Conservation (phyloP, 2,888 invertebrate genomes). For the Mythimna ferrago region DNA sequence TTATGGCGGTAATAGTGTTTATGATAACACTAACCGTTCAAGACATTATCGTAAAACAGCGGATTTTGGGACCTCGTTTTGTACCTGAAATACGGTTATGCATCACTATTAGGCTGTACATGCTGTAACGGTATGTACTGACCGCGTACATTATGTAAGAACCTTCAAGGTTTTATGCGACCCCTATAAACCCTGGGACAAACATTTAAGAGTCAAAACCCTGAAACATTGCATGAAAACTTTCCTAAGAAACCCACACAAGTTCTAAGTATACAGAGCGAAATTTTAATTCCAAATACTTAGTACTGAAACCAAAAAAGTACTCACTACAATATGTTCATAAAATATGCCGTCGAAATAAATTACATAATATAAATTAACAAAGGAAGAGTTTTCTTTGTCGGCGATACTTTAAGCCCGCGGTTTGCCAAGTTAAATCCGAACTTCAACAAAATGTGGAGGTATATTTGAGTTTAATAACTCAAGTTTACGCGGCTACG, state of each 20-base stretch:
- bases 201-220: neutral
- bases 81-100: conserved; percentile 54
- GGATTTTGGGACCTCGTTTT: conserved; percentile 54
- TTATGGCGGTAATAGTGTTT: conserved; percentile 70
- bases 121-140: conserved; percentile 26
- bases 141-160: conserved; percentile 29
- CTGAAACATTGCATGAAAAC: neutral
- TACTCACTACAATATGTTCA: conserved; percentile 16
- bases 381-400: conserved; percentile 51
- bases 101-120: conserved; percentile 36
- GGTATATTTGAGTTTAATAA: conserved; percentile 61
- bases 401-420: conserved; percentile 40
- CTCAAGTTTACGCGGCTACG: conserved; percentile 53
- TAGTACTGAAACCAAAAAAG: conserved; percentile 13
- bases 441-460: conserved; percentile 50
- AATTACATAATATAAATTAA: conserved; percentile 50
- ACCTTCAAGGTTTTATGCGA: conserved; percentile 20
- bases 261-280: conserved; percentile 7
- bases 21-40: conserved; percentile 62
- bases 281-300: conserved; percentile 28
- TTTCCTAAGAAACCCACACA: neutral
- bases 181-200: conserved; percentile 33
- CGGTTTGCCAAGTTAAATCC: conserved; percentile 50
- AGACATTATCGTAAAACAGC: conserved; percentile 63
- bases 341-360: conserved; percentile 35